Evolutionary conservation across 2,797 vertebrate genomes (phyloP).

Genomic region (Pachyuromys duprasi): DNA sequence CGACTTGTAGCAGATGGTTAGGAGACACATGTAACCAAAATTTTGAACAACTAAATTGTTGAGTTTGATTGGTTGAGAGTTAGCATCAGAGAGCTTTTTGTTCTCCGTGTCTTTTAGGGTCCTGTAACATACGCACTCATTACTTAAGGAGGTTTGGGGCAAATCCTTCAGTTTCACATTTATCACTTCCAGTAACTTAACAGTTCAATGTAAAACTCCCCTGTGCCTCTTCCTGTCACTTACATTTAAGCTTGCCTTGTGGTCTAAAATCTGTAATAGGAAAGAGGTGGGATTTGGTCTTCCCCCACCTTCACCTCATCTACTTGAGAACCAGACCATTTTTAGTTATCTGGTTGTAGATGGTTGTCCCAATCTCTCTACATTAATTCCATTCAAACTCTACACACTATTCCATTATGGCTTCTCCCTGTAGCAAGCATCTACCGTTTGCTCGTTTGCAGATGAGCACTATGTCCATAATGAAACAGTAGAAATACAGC

Average conservation of each 20-base stretch:
- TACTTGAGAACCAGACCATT: neutral
- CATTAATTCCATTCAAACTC: too few relatives aligned
- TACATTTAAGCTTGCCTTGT: slow-evolving; percentile 7
- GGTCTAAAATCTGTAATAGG: slow-evolving; percentile 13
- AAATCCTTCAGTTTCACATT: slow-evolving; percentile 74
- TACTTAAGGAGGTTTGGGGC: slow-evolving; percentile 57
- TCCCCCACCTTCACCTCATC: neutral
- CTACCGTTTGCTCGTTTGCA: neutral
- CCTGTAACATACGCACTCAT: slow-evolving; percentile 6
- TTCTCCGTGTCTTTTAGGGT: neutral
- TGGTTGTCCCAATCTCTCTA: neutral
- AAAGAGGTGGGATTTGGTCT: neutral
- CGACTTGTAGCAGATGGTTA: neutral
- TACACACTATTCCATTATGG: neutral
- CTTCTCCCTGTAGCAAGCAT: neutral
- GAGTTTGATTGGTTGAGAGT: neutral
- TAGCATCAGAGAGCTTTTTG: neutral
- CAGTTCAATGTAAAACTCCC: slow-evolving; percentile 70
- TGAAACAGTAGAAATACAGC: neutral
- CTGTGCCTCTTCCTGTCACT: slow-evolving; percentile 68
- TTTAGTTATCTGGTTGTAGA: neutral
- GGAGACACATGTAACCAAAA: neutral
- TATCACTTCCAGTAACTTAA: slow-evolving; percentile 74
- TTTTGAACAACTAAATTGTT: neutral
- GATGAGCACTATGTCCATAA: neutral